Base-by-base conservation (phyloP, 1,140 invertebrate species). In the Cotesia vestalis region DNA sequence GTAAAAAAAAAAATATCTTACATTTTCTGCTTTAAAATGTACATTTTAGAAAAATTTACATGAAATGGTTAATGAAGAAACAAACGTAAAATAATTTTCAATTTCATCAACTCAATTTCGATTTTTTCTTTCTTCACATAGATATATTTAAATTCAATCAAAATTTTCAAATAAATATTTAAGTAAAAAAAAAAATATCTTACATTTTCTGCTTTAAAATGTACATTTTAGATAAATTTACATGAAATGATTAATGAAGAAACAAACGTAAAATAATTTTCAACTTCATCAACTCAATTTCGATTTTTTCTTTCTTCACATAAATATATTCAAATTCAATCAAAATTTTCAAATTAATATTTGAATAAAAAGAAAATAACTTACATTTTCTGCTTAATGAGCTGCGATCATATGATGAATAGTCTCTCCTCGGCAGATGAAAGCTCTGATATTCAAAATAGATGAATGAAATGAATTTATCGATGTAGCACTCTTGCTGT, bases 381-480 rank as follows among this genome's bases (percentile, higher is more conserved):
- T 40, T 55, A 14, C 11, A 20, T 27, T 90, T 78, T 95, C 93
- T 3, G 88, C 85, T 62, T 91, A 87, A 36, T 84, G 60, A 94
- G 88, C n/a, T 12, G 12, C 12, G 12, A 12, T 14, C 9, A 2
- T 12, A 14, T 55, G 52, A 12, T 17, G 17, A 17, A 17, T 1
- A 55, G 9, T 55, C 4, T 5, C 12, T 14, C n/a, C 4, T 12
- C 53, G 12, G 12, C 9, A 5, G 9, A 40, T 40, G 1, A 40
- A 11, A 27, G 14, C 6, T 60, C 4, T 40, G 9, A 40, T 40
- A 4, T 40, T 40, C 38, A 40, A 40, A 9, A 40, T 9, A 9
- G 5, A 40, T 40, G 9, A 40, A 40, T 4, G 9, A 40, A 40
- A 40, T 40, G 9, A 40, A 40, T 40, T 9, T 40, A 17, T 17